phyloP scores from a whole-genome alignment of 2,113 vertebrate species.

The Equus quagga region DNA sequence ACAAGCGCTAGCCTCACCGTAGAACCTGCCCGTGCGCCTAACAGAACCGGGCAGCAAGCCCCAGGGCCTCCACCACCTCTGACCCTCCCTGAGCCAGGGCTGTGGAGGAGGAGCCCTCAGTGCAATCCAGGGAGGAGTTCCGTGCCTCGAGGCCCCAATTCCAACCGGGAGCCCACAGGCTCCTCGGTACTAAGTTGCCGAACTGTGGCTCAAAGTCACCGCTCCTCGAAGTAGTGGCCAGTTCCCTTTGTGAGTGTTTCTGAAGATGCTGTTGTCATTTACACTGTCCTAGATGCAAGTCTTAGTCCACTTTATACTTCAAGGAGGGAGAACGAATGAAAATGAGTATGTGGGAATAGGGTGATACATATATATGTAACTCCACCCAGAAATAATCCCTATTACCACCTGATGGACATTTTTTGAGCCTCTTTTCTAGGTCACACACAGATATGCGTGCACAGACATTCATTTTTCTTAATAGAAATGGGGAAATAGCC shows the following conservation, averaged over 20 bases:
- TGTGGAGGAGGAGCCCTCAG: too few species aligned
- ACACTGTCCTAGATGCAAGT: background rate
- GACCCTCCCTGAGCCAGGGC: accelerated
- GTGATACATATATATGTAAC: background rate
- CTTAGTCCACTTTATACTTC: background rate
- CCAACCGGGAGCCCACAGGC: background rate
- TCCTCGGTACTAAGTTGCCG: accelerated
- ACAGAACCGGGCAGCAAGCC: background rate
- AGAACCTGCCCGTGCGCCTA: accelerated
- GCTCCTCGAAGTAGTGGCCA: accelerated
- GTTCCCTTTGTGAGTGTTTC: background rate
- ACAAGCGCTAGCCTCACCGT: background rate
- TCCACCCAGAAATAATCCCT: background rate
- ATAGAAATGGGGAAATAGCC: accelerated
- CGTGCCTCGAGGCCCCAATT: background rate
- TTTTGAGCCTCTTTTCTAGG: background rate
- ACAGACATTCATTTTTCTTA: background rate
- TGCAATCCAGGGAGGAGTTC: background rate
- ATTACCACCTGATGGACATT: accelerated
- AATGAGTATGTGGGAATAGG: accelerated
- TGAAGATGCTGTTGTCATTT: accelerated
- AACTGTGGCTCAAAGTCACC: accelerated
- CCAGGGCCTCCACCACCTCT: accelerated
- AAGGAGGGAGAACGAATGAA: background rate
- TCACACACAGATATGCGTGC: background rate